Evolutionary conservation across 2,888 invertebrate genomes (phyloP).

Genomic region (Himalopsyche japonica): DNA sequence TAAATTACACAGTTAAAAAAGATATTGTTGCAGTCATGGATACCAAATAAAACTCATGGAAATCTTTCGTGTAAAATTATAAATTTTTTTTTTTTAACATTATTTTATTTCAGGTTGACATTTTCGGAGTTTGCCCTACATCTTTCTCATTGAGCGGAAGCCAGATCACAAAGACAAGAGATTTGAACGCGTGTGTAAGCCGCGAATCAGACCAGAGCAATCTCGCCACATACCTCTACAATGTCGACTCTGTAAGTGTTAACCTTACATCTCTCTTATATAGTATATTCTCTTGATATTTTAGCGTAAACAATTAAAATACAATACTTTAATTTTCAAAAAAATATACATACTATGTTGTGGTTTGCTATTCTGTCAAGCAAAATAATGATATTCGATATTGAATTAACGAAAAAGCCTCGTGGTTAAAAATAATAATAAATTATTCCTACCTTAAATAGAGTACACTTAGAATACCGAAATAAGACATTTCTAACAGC

Average conservation of each 20-base stretch:
- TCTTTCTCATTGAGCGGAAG: constrained; percentile 62
- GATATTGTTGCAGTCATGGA: not conserved
- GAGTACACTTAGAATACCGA: too few species aligned
- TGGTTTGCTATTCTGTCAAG: not conserved
- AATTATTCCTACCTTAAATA: too few species aligned
- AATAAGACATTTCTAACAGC: too few species aligned
- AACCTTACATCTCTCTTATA: not conserved
- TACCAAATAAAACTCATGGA: not conserved
- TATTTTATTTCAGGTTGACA: constrained; percentile 60
- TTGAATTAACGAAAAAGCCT: too few species aligned
- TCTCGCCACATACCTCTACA: constrained; percentile 59
- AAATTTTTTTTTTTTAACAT: too few species aligned
- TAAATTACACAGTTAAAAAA: too few species aligned
- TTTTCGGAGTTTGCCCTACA: constrained; percentile 84
- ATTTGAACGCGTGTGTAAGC: constrained; percentile 72
- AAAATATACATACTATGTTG: too few species aligned
- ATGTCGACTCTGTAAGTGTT: constrained; percentile 58
- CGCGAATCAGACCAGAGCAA: constrained; percentile 71
- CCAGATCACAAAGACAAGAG: constrained; percentile 67
- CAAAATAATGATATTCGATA: not conserved
- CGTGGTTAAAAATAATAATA: too few species aligned
- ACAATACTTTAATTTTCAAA: not conserved
- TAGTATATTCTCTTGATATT: not conserved
- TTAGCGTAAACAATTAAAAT: not conserved
- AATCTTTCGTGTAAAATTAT: too few species aligned